A percentile compares a stretch with the other conserved stretches of the same genome.
These are phyloP conservation scores for Lepidonotus clava DNA, from an alignment of 2,888 invertebrate genomes.

Conservation along the genomic window DNA sequence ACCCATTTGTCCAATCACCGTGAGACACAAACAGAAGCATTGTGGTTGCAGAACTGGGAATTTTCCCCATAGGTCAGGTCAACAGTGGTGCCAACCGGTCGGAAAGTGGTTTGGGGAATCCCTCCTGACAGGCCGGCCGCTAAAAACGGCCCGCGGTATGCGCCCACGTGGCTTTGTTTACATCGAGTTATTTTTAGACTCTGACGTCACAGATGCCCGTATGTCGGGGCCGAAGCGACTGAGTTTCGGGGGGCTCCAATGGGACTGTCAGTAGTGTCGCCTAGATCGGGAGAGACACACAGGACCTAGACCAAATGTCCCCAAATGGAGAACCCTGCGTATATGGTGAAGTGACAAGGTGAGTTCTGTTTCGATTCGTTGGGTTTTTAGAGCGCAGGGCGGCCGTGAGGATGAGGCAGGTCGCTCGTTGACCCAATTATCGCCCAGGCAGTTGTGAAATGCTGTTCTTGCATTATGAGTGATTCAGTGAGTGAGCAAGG, in stretches of 20 bases:
- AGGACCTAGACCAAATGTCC: not conserved
- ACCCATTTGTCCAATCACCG: too few relatives aligned
- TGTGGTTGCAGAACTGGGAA: too few relatives aligned
- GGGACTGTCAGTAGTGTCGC: not conserved
- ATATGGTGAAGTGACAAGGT: slow-evolving; percentile 41
- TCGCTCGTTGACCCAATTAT: slow-evolving; percentile 2
- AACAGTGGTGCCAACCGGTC: too few relatives aligned
- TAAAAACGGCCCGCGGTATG: not conserved
- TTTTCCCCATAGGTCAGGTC: too few relatives aligned
- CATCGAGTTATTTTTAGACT: slow-evolving; percentile 5
- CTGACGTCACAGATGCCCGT: slow-evolving; percentile 27
- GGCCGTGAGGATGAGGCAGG: not conserved
- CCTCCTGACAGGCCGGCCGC: not conserved
- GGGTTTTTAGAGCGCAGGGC: not conserved
- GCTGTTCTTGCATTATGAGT: too few relatives aligned
- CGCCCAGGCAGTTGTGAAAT: slow-evolving; percentile 31
- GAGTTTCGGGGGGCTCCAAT: not conserved
- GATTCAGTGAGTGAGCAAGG: not conserved
- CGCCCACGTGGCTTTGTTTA: slow-evolving; percentile 46
- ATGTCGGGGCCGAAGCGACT: not conserved
- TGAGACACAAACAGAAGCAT: too few relatives aligned
- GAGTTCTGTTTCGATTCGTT: not conserved
- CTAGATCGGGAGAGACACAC: not conserved
- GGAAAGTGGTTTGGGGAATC: not conserved
- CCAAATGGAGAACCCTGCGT: slow-evolving; percentile 27